These are phyloP conservation scores for Dreissena polymorpha DNA, from an alignment of 1,140 invertebrate genomes.

Conservation along the genomic window DNA sequence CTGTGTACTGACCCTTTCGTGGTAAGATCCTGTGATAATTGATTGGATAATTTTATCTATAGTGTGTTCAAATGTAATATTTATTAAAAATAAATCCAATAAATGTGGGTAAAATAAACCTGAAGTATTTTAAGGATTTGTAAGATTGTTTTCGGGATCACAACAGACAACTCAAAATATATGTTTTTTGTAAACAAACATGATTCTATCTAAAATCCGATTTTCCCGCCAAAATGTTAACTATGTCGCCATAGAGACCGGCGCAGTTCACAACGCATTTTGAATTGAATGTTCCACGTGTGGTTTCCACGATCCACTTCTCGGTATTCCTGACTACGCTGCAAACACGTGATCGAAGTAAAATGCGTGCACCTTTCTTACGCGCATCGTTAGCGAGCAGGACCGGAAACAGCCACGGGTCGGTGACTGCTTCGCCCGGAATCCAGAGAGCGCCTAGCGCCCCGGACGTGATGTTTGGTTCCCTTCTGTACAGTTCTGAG, in stretches of 20 bases:
- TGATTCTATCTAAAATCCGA: constrained; percentile 61
- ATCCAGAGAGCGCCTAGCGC: no score
- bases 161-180: no score
- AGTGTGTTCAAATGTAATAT: no score
- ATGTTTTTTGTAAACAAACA: no score
- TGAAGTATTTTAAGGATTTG: no score
- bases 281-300: constrained; percentile 29
- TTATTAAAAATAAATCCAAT: no score
- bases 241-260: constrained; percentile 71
- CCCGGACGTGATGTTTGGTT: no score
- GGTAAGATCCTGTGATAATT: constrained; percentile 64
- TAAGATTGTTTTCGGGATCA: no score
- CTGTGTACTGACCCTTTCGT: constrained; percentile 69
- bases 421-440: constrained; percentile 66
- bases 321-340: background rate
- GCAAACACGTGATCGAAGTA: background rate
- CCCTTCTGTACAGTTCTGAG: no score
- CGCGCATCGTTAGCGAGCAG: constrained; percentile 62
- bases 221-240: constrained; percentile 65
- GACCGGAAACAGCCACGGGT: constrained; percentile 65
- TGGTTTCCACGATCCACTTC: constrained; percentile 50
- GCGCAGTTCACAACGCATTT: constrained; percentile 69
- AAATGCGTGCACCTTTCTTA: constrained; percentile 61
- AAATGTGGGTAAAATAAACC: no score
- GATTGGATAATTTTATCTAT: no score